Evolutionary conservation across 2,888 invertebrate species (phyloP), one percentile per base, ranked within the genome.

Genomic region (Phortica magna): DNA sequence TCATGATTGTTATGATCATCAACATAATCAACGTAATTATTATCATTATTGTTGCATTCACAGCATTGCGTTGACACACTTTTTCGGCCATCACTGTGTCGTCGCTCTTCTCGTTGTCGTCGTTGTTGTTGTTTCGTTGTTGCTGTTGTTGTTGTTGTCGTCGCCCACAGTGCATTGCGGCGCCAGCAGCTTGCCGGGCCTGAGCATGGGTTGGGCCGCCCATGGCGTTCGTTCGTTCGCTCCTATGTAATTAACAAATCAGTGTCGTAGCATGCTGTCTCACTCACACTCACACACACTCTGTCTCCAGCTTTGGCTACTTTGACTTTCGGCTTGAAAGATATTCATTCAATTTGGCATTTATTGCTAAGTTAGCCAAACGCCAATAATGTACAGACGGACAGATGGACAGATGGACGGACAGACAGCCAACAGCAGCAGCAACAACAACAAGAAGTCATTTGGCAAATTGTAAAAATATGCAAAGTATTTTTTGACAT

Each of bases 201-300:
- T 1, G 5, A 31, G 31, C 31, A 31, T 31, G 31, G 31, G 31
- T 4, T 31, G 31, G 61, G 61, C 42, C 74, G 68, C 67, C 77
- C 53, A 64, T 57, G 64, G 55, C 41, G 75, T 71, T 61, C 7
- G 55, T 61, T 55, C 42, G 68, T 41, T 74, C 53, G 75, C 67
- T 65, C 9, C n/a, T n/a, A n/a, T n/a, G 43, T 68, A 68, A 68
- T 68, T 68, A 68, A 68, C 68, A 43, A 68, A 68, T 68, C 68
- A 68, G 43, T 43, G 68, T 68, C 68, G 68, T 68, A n/a, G n/a
- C n/a, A n/a, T n/a, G n/a, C n/a, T 68, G 68, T 68, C n/a, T 68
- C 14, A 2, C 48, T 31, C 31, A 31, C 31, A 4, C 31, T 31
- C 5, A 4, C 31, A 4, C 5, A 4, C 31, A 4, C 31, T 31